Evolutionary conservation across 2,888 invertebrate species (phyloP), one percentile per base, ranked within the genome.

Genomic region (Apodemia duryi): DNA sequence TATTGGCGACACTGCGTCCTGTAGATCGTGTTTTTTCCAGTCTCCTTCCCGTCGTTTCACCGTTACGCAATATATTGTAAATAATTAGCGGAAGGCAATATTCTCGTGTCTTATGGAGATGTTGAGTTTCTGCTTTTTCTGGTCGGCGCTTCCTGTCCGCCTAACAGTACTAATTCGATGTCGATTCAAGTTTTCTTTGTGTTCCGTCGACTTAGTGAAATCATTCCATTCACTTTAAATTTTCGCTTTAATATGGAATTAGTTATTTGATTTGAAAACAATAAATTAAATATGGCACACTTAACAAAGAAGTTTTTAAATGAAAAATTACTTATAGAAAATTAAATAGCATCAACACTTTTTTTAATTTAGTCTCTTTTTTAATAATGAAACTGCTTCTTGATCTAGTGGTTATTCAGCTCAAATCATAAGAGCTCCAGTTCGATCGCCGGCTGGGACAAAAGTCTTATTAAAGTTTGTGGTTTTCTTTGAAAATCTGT

Each of bases 51-150:
- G 91, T 86, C 83, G 88, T 89, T 91, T 90, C 91, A 90, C 91
- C 91, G 91, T 91, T 91, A 91, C 84, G 91, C 85, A 91, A 91
- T 91, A 87, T 88, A 90, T 91, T 86, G 91, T 91, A 88, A 91
- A 91, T 91, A 91, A 91, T 91, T 91, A 91, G 89, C 91, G 91
- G 91, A 91, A 90, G 90, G 85, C 86, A 79, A 89, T 91, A 88
- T 89, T 83, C 88, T 82, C 85, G 91, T 91, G 91, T 91, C 88
- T 89, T 91, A 91, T 91, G 91, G 91, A 81, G 88, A 84, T 83
- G 84, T 78, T 79, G 83, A 78, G 74, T 81, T 84, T 86, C 86
- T 83, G 82, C 88, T 88, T 91, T 88, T 87, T 87, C 83, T 79
- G 74, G 82, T 81, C 83, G 81, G 81, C 82, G 77, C 80, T 88